Evolutionary conservation across 1,140 invertebrate species (phyloP).

Genomic region (Lepidurus packardi): DNA sequence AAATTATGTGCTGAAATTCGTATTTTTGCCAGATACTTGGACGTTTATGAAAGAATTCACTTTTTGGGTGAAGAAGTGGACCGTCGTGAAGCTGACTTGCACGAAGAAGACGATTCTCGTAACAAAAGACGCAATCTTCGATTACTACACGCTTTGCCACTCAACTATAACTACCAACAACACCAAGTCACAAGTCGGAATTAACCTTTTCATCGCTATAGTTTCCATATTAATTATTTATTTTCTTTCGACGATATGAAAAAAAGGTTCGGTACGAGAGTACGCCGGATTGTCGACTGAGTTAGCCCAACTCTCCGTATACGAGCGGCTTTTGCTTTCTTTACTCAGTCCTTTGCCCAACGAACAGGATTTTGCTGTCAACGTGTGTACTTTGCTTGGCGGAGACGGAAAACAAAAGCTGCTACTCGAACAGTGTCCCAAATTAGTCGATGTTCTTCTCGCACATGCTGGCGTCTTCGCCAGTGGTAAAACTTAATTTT

Average conservation of each 20-base stretch:
- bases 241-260: constrained; percentile 26
- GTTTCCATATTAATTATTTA: constrained; percentile 28
- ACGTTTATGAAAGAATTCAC: constrained; percentile 77
- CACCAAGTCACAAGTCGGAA: constrained; percentile 65
- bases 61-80: constrained; percentile 75
- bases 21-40: constrained; percentile 58
- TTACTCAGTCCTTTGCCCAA: constrained; percentile 91
- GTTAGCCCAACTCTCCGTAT: constrained; percentile 70
- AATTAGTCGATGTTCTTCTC: constrained; percentile 78
- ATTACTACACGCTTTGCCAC: constrained; percentile 64
- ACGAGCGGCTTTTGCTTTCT: constrained; percentile 80
- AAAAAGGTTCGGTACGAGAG: constrained; percentile 59
- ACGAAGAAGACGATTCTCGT: constrained; percentile 67
- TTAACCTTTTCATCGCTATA: constrained; percentile 22
- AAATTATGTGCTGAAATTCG: background rate
- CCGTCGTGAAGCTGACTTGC: constrained; percentile 56
- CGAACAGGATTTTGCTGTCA: constrained; percentile 97
- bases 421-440: constrained; percentile 71
- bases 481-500: constrained; percentile 57
- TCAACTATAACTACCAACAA: constrained; percentile 74
- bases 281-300: constrained; percentile 62
- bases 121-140: constrained; percentile 62
- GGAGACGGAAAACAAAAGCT: constrained; percentile 86
- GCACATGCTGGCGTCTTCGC: constrained; percentile 90
- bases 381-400: constrained; percentile 89